Conservation (phyloP, 2,113 vertebrate species). For the Gadus chalcogrammus region DNA sequence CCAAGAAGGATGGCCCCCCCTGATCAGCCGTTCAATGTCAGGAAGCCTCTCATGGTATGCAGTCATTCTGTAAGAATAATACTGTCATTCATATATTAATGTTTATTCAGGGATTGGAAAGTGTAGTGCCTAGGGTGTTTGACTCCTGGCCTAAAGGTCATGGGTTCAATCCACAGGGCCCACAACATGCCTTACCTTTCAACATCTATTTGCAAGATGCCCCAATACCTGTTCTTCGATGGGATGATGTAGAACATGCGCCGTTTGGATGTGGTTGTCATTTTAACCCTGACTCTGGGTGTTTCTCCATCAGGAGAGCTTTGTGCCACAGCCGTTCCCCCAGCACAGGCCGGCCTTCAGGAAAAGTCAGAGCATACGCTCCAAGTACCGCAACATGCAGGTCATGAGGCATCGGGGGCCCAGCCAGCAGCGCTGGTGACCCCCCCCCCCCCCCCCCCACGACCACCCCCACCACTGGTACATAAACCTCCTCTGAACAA, state of each 20-base stretch:
- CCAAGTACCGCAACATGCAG: conserved; percentile 76
- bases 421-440: conserved; percentile 68
- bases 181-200: no score
- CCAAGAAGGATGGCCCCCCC: conserved; percentile 34
- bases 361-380: conserved; percentile 72
- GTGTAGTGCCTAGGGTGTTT: no score
- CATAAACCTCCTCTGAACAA: no score
- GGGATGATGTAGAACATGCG: not conserved
- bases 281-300: not conserved
- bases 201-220: no score
- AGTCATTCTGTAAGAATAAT: no score
- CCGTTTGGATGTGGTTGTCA: not conserved
- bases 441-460: no score
- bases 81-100: no score
- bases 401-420: conserved; percentile 66
- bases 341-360: conserved; percentile 68
- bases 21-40: conserved; percentile 44
- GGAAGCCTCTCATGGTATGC: conserved; percentile 72
- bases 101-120: no score
- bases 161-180: no score
- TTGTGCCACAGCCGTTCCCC: conserved; percentile 62
- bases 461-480: not conserved
- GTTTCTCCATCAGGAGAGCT: conserved; percentile 47
- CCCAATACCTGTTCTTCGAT: not conserved
- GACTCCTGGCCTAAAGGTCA: no score